A percentile compares a stretch with the other conserved stretches of the same genome.
These are phyloP conservation scores for Erpornis zantholeuca DNA, from an alignment of 2,113 vertebrate genomes.

Conservation along the genomic window DNA sequence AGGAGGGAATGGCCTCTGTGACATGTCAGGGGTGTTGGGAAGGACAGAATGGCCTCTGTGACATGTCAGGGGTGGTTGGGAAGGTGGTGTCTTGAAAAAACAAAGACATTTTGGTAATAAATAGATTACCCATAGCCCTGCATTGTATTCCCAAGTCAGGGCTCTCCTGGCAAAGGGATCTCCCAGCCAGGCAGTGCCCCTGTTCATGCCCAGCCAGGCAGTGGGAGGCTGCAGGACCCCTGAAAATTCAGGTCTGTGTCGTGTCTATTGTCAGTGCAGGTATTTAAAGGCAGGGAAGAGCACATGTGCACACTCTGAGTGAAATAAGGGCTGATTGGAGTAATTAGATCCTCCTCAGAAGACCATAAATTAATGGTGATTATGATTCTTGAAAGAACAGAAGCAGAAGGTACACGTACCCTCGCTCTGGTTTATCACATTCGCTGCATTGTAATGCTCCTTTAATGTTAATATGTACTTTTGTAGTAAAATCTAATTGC, in stretches of 20 bases:
- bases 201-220: not conserved
- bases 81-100: too few relatives aligned
- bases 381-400: slow-evolving; percentile 28
- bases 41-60: not conserved
- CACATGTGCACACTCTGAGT: not conserved
- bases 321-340: not conserved
- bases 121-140: fast-evolving
- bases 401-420: not conserved
- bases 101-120: not conserved
- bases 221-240: not conserved
- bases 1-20: too few relatives aligned
- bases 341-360: slow-evolving; percentile 1
- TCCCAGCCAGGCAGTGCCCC: fast-evolving
- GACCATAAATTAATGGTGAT: slow-evolving; percentile 48
- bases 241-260: not conserved
- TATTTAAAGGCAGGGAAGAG: not conserved
- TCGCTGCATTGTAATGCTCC: slow-evolving; percentile 52
- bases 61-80: too few relatives aligned
- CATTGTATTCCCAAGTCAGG: fast-evolving
- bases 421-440: slow-evolving; percentile 11
- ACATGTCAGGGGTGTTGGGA: too few relatives aligned
- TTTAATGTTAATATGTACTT: slow-evolving; percentile 48
- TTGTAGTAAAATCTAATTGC: slow-evolving; percentile 48
- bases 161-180: not conserved
- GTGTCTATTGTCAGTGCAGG: not conserved